Evolutionary conservation across 2,888 invertebrate species (phyloP), one percentile per base, ranked within the genome.

Genomic region (Cosmia trapezina): DNA sequence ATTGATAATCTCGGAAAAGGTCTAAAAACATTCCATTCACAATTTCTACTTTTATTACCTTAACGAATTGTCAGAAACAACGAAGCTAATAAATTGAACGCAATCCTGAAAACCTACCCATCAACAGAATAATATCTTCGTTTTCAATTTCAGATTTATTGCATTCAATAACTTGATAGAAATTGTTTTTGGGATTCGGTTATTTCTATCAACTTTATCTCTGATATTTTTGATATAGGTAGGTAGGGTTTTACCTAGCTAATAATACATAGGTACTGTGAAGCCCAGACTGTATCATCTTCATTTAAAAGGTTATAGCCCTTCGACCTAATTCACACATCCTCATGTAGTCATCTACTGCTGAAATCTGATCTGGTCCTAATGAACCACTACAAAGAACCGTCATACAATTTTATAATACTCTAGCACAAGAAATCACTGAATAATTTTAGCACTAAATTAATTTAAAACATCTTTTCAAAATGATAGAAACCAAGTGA

Each of bases 61-160:
- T 45, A 65, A 54, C 14, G 28, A 64, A 49, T 37, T 72, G 72
- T 64, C 64, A 61, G 28, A 71, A 64, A 64, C 63, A 76, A 76
- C 43, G 14, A n/a, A 57, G 53, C 37, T 49, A 81, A 57, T 66
- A 66, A 77, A 70, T 70, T 56, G 28, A 47, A 78, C 33, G 11
- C 17, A 12, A 41, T 68, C 68, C 47, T 65, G 51, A 62, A 56
- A 64, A 41, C 12, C 41, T 49, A 41, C 2, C 33, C 11, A 41
- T 56, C 33, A 66, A 41, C 47, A 37, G 7, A 49, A 57, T 47
- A 53, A 14, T 33, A 54, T 37, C 6, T 62, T 57, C 4, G 37
- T 66, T 53, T 62, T 43, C 45, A 49, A 69, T 69, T 69, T 62
- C 11, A 56, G 0, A 45, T 69, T 33, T 8, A 51, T 70, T 51